These are phyloP conservation scores for Theocolax elegans DNA, from an alignment of 1,140 invertebrate genomes.

Conservation along the genomic window DNA sequence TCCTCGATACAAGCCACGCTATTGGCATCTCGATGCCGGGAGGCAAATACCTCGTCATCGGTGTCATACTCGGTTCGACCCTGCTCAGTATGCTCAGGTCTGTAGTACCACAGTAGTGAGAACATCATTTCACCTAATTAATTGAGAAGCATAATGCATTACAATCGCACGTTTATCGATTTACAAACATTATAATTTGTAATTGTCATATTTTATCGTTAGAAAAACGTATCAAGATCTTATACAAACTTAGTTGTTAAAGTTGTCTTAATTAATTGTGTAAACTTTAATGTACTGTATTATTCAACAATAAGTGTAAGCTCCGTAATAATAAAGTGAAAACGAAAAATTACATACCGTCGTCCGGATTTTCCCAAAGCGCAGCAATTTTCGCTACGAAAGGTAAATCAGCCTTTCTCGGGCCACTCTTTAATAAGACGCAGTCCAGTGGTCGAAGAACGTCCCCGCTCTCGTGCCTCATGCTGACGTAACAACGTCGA, in stretches of 20 bases:
- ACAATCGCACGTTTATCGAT: not conserved
- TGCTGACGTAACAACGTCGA: conserved; percentile 88
- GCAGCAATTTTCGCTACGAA: conserved; percentile 94
- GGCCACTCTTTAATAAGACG: conserved; percentile 86
- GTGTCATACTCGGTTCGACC: conserved; percentile 82
- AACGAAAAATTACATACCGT: conserved; percentile 73
- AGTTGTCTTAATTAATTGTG: too few species aligned
- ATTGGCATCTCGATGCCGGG: conserved; percentile 91
- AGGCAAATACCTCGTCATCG: conserved; percentile 94
- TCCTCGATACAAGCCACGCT: conserved; percentile 98
- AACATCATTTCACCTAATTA: conserved; percentile 95
- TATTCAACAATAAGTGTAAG: too few species aligned
- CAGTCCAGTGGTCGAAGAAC: conserved; percentile 88
- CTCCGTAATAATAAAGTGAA: too few species aligned
- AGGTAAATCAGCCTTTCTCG: conserved; percentile 86
- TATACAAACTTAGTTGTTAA: too few species aligned
- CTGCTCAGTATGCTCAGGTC: conserved; percentile 95
- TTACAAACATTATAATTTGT: too few species aligned
- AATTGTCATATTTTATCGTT: too few species aligned
- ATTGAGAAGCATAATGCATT: conserved; percentile 19
- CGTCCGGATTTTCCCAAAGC: conserved; percentile 93
- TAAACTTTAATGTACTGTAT: too few species aligned
- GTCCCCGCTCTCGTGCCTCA: conserved; percentile 89
- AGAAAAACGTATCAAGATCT: too few species aligned
- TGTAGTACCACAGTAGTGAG: conserved; percentile 96